A percentile compares a stretch with the other conserved stretches of the same genome.
phyloP scores from a whole-genome alignment of 2,113 vertebrate genomes.

The Amazona vittata region DNA sequence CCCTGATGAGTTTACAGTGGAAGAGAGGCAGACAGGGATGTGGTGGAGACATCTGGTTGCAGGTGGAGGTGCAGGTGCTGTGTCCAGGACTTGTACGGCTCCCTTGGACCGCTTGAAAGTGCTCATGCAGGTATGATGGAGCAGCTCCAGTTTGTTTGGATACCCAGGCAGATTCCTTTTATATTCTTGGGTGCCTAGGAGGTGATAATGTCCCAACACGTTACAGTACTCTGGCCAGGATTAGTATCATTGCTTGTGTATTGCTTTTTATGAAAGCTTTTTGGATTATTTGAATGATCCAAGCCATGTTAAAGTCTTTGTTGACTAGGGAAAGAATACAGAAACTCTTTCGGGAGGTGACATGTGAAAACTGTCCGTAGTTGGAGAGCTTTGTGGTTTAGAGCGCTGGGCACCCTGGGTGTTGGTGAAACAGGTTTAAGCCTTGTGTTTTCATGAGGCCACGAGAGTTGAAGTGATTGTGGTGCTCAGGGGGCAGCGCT shows the following conservation, averaged over 20 bases:
- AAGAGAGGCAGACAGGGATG: slow-evolving; percentile 93
- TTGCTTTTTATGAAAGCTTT: neutral
- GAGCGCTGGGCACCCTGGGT: neutral
- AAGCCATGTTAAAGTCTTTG: neutral
- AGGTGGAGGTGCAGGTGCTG: slow-evolving; percentile 91
- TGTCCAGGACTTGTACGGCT: slow-evolving; percentile 93
- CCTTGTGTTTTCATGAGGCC: neutral
- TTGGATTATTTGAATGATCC: neutral
- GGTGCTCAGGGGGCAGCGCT: neutral
- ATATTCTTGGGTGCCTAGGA: neutral
- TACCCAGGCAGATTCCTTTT: neutral
- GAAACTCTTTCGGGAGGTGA: neutral
- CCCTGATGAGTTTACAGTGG: slow-evolving; percentile 94
- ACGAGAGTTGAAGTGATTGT: neutral
- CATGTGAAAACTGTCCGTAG: neutral
- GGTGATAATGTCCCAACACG: neutral
- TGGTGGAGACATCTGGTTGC: slow-evolving; percentile 97
- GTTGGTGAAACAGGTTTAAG: neutral
- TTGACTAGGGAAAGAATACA: neutral
- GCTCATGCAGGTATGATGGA: slow-evolving; percentile 89
- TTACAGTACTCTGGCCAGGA: neutral
- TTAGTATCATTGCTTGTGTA: neutral
- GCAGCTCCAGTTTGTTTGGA: neutral
- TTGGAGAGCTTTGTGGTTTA: neutral
- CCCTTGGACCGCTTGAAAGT: slow-evolving; percentile 95